Conservation (phyloP, 1,140 invertebrate species). For the Drosophila sp. region DNA sequence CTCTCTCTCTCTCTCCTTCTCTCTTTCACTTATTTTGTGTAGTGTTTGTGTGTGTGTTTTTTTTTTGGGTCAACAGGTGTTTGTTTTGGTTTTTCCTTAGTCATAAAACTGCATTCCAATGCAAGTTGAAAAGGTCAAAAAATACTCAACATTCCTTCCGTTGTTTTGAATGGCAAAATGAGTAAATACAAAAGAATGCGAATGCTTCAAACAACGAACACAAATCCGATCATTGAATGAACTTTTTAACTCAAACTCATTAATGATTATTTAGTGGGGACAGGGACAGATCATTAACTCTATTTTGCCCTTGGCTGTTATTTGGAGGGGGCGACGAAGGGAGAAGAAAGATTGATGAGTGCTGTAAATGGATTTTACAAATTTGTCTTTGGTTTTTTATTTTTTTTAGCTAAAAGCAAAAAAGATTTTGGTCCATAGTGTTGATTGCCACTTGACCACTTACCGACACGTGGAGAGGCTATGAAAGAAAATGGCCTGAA, state of each 20-base stretch:
- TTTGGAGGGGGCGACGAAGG: slow-evolving; percentile 4
- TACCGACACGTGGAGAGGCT: slow-evolving; percentile 49
- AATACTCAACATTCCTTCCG: slow-evolving; percentile 16
- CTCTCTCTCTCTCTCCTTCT: not conserved
- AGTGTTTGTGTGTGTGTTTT: not conserved
- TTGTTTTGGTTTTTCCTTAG: not conserved
- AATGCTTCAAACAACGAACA: slow-evolving; percentile 2
- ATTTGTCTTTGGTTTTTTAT: slow-evolving; percentile 20
- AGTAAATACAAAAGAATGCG: slow-evolving; percentile 5
- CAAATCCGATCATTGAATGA: slow-evolving; percentile 7
- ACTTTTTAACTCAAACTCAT: slow-evolving; percentile 15
- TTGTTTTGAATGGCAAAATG: slow-evolving; percentile 13
- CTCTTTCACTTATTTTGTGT: not conserved
- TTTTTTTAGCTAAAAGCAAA: not conserved
- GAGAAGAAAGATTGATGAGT: slow-evolving; percentile 48
- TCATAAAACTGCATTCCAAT: slow-evolving; percentile 21
- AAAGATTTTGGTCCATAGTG: not conserved
- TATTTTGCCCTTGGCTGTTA: slow-evolving; percentile 25
- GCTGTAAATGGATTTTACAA: slow-evolving; percentile 47
- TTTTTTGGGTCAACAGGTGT: slow-evolving; percentile 19
- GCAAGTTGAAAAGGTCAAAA: slow-evolving; percentile 17
- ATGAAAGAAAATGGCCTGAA: slow-evolving; percentile 23
- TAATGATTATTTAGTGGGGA: slow-evolving; percentile 15
- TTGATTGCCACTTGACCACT: slow-evolving; percentile 31
- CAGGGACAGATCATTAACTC: slow-evolving; percentile 27